Percentiles rank a stretch among this genome's conserved stretches.
Conservation (phyloP, 2,797 vertebrate genomes). For the Paguma larvata region DNA sequence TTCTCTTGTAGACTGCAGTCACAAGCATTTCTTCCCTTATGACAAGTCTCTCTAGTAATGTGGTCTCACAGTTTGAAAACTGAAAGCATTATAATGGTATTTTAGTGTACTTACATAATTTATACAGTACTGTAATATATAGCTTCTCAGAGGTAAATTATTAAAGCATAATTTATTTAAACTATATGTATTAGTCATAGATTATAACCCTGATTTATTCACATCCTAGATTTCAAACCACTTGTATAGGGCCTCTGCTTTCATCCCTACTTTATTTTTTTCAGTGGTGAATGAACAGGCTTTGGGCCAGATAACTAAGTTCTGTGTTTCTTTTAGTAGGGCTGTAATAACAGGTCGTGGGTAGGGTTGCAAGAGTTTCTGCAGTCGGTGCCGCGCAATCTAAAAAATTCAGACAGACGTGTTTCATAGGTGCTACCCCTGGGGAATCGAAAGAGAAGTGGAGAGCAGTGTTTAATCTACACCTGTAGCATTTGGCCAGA, state of each 20-base stretch:
- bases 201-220: conserved; percentile 34
- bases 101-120: neutral
- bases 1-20: neutral
- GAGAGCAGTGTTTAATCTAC: conserved; percentile 20
- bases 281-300: neutral
- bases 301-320: conserved; percentile 33
- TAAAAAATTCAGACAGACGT: conserved; percentile 6
- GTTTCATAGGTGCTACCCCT: conserved; percentile 11
- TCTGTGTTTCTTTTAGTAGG: neutral
- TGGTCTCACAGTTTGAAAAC: conserved; percentile 10
- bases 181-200: neutral
- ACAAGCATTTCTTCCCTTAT: neutral
- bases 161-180: conserved; percentile 41
- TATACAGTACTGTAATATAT: neutral
- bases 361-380: conserved; percentile 14
- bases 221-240: neutral
- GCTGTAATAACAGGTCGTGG: neutral
- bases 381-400: neutral
- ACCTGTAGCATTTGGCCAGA: neutral
- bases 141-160: conserved; percentile 37
- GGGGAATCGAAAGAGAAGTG: neutral
- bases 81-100: neutral
- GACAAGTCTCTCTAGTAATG: neutral
- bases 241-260: conserved; percentile 11
- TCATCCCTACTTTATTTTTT: neutral